Percentiles rank a stretch among this genome's conserved stretches.
phyloP scores from a whole-genome alignment of 2,888 invertebrate genomes.

The Drosophila histrio region DNA sequence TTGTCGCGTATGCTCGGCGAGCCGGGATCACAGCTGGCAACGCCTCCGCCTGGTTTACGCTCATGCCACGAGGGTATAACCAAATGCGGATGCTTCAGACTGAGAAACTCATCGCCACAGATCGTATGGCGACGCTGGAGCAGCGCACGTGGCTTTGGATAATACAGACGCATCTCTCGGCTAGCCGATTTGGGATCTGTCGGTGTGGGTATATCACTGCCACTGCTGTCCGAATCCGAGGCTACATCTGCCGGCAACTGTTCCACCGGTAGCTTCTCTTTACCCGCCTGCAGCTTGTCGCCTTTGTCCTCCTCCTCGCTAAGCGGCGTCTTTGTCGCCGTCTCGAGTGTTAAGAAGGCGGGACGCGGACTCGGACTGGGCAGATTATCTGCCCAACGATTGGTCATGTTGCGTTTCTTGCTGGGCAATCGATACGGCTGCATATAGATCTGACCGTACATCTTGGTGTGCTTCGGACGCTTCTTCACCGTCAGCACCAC shows the following conservation, averaged over 20 bases:
- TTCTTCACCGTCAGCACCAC: constrained; percentile 92
- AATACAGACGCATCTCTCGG: constrained; percentile 87
- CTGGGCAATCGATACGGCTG: constrained; percentile 90
- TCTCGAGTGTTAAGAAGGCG: constrained; percentile 85
- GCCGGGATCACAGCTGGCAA: constrained; percentile 77
- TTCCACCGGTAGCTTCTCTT: too few relatives aligned
- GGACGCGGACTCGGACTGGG: constrained; percentile 88
- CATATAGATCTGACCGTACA: constrained; percentile 88
- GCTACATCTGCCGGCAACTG: constrained; percentile 32
- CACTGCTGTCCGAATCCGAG: constrained; percentile 85
- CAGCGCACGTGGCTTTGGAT: constrained; percentile 90
- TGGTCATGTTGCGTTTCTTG: constrained; percentile 87
- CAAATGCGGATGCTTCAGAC: constrained; percentile 78
- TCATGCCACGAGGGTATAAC: constrained; percentile 89
- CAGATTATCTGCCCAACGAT: constrained; percentile 89
- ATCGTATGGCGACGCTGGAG: constrained; percentile 94
- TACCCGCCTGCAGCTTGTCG: constrained; percentile 1
- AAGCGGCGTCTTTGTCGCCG: constrained; percentile 30
- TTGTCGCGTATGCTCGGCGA: constrained; percentile 89
- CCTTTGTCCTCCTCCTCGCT: constrained; percentile 10
- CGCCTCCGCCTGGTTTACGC: constrained; percentile 85
- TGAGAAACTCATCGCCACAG: constrained; percentile 90
- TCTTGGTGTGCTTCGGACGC: constrained; percentile 91
- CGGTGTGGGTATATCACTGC: constrained; percentile 86
- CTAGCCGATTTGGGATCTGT: constrained; percentile 81